Evolutionary conservation across 2,888 invertebrate species (phyloP), one percentile per base, ranked within the genome.

Genomic region (Coecobrya sp.): DNA sequence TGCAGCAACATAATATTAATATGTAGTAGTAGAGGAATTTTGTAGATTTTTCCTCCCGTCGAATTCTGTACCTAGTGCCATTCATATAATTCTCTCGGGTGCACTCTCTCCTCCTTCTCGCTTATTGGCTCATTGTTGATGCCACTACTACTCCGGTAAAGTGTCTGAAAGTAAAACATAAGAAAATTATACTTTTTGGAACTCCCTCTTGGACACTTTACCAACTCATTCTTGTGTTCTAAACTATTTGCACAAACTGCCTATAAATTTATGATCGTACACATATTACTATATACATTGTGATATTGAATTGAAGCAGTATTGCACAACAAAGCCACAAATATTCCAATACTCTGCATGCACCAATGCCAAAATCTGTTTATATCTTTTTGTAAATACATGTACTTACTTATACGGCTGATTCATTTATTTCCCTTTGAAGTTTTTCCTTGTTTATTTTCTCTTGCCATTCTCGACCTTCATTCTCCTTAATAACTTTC

Each of bases 81-180:
- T 73, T 73, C 42, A 19, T 30, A 70, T 42, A 73, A 19, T 42
- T n/a, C 73, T 73, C 73, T 11, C 11, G 42, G 42, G 73, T 36
- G 8, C 73, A 73, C 36, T 73, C 42, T 73, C 30, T 19, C 5
- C 36, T 16, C 73, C 42, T n/a, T 8, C 19, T 22, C 59, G 19
- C 65, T 25, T 27, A 8, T 25, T 25, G 10, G 65, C 27, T 65
- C 27, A 25, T 65, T 16, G 65, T 27, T 65, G 25, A 13, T 65
- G 11, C 27, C 4, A 25, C 27, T n/a, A 19, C 19, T 5, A 59
- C 59, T 19, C 19, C 13, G 11, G 1, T 3, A 59, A 8, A 59
- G n/a, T 59, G 19, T 59, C 5, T 59, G 22, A 11, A 59, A 49
- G 49, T 13, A 49, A 49, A 49, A 49, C 36, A 11, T 10, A 52